These are phyloP conservation scores for Pherbina coryleti DNA, from an alignment of 2,888 invertebrate species.

Conservation along the genomic window DNA sequence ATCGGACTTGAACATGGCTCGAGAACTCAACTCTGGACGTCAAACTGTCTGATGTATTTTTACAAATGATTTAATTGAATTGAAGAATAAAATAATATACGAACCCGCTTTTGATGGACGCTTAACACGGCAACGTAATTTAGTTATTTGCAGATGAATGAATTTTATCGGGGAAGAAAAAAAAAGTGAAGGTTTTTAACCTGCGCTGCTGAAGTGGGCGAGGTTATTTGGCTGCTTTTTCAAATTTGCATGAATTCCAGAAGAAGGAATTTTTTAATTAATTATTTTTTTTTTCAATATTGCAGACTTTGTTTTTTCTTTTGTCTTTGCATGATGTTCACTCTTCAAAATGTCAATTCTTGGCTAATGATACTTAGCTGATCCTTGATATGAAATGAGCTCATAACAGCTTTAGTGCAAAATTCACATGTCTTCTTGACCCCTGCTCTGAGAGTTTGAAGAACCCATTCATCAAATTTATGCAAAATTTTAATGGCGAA, in stretches of 20 bases:
- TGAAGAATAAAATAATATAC: background rate
- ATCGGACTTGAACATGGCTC: background rate
- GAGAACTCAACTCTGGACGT: constrained; percentile 14
- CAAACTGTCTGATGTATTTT: constrained; percentile 27
- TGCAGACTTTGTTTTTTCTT: too few relatives aligned
- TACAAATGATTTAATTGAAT: constrained; percentile 27
- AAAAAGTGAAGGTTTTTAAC: constrained; percentile 3
- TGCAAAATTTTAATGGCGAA: constrained; percentile 44
- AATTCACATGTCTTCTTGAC: too few relatives aligned
- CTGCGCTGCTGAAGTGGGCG: background rate
- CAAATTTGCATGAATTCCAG: background rate
- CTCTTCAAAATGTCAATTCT: too few relatives aligned
- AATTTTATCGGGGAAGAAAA: background rate
- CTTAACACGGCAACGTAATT: constrained; percentile 23
- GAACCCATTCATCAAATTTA: constrained; percentile 40
- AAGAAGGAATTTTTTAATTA: too few relatives aligned
- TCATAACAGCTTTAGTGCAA: too few relatives aligned
- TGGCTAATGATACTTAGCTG: too few relatives aligned
- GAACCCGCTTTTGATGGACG: constrained; percentile 18
- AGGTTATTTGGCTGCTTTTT: background rate
- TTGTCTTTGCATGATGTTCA: too few relatives aligned
- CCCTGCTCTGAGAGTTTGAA: too few relatives aligned
- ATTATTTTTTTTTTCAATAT: background rate
- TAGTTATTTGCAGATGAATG: constrained; percentile 15
- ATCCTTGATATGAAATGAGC: too few relatives aligned